A percentile compares a stretch with the other conserved stretches of the same genome.
These are phyloP conservation scores for Agrochola lychnidis DNA, from an alignment of 2,888 invertebrate species.

Conservation along the genomic window DNA sequence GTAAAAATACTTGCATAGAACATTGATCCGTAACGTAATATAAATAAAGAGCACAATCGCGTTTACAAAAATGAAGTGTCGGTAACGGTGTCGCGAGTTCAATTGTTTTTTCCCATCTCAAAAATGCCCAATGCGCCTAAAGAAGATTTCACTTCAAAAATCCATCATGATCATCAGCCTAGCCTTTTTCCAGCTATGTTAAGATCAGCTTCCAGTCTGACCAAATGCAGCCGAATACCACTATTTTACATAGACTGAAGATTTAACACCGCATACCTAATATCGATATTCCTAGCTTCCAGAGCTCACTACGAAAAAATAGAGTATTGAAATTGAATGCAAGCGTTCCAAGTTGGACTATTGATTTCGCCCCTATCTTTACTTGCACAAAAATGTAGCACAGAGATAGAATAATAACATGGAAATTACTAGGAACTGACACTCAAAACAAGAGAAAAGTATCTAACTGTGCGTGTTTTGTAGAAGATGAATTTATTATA, in stretches of 20 bases:
- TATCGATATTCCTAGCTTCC: neutral
- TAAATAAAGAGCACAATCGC: too few relatives aligned
- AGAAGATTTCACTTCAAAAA: neutral
- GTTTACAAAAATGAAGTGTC: too few relatives aligned
- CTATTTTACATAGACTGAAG: neutral
- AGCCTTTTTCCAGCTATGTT: neutral
- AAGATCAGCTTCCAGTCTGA: neutral
- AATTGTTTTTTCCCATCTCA: too few relatives aligned
- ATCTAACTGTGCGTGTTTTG: too few relatives aligned
- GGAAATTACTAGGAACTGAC: neutral
- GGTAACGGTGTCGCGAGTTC: too few relatives aligned
- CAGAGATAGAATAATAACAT: neutral
- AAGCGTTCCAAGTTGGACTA: constrained; percentile 14
- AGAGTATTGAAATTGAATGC: neutral
- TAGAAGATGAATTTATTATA: too few relatives aligned
- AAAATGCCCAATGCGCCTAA: too few relatives aligned
- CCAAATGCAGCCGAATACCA: neutral
- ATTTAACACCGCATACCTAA: neutral
- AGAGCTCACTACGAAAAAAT: neutral
- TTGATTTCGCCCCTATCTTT: constrained; percentile 36
- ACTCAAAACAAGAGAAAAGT: neutral
- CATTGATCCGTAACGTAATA: too few relatives aligned
- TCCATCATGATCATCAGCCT: neutral
- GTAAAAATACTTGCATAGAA: too few relatives aligned
- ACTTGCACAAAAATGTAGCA: constrained; percentile 4